Percentiles rank a stretch among this genome's conserved stretches.
Evolutionary conservation across 2,113 vertebrate genomes (phyloP).

Genomic region (Hiodon tergisus): DNA sequence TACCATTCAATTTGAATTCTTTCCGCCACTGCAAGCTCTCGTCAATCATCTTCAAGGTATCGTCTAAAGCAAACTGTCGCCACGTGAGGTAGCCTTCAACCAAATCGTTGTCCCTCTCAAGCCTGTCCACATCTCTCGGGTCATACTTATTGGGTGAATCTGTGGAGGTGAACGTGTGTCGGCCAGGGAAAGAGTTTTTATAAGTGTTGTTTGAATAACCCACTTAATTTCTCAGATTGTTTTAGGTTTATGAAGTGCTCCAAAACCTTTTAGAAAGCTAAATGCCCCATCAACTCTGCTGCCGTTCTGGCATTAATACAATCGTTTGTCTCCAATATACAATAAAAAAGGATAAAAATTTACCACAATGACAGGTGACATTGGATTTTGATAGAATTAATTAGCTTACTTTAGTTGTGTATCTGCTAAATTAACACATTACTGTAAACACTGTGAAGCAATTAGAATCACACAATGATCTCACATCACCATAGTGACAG

Average conservation of each 20-base stretch:
- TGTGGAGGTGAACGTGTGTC: constrained; percentile 40
- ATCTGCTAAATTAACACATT: neutral
- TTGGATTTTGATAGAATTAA: no score
- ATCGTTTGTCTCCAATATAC: neutral
- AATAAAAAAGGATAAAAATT: neutral
- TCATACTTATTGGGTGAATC: constrained; percentile 84
- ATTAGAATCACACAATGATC: no score
- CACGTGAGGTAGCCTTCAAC: constrained; percentile 78
- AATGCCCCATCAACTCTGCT: no score
- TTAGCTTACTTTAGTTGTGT: neutral
- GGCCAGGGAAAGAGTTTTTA: no score
- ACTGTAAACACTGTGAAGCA: neutral
- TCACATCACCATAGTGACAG: no score
- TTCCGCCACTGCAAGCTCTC: constrained; percentile 94
- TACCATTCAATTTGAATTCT: constrained; percentile 83
- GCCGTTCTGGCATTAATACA: neutral
- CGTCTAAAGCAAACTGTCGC: constrained; percentile 74
- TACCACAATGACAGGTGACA: no score
- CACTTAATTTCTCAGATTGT: no score
- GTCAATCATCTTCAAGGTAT: constrained; percentile 91
- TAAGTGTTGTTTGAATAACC: no score
- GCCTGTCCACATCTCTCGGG: constrained; percentile 81
- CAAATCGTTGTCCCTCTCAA: constrained; percentile 75
- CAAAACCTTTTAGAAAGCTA: no score
- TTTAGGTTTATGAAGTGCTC: no score